phyloP scores from a whole-genome alignment of 2,888 invertebrate species.

The Melangyna quadrimaculata region DNA sequence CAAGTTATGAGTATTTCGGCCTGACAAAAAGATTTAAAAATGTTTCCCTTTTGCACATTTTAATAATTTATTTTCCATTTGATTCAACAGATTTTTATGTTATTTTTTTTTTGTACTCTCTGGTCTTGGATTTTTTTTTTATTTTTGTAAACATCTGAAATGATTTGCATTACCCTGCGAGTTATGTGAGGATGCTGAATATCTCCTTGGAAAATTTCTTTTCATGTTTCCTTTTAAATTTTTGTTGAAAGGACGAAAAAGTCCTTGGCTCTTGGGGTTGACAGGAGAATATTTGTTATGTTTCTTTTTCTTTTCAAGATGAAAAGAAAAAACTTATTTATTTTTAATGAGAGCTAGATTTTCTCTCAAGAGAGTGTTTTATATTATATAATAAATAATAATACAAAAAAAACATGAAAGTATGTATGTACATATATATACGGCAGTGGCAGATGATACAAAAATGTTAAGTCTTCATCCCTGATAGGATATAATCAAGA shows the following conservation, averaged over 20 bases:
- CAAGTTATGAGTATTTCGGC: neutral
- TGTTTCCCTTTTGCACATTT: conserved; percentile 59
- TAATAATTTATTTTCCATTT: conserved; percentile 68
- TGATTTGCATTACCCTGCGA: conserved; percentile 18
- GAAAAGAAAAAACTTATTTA: conserved; percentile 26
- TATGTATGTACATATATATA: neutral
- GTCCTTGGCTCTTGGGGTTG: conserved; percentile 45
- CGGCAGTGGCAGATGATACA: conserved; percentile 32
- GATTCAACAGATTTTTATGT: conserved; percentile 16
- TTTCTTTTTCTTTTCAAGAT: conserved; percentile 21
- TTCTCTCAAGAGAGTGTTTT: neutral
- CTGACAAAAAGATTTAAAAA: conserved; percentile 36
- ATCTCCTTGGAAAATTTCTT: conserved; percentile 56
- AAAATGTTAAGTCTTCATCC: conserved; percentile 14
- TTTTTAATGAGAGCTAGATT: conserved; percentile 59
- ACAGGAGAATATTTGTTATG: conserved; percentile 28
- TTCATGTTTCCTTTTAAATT: conserved; percentile 51
- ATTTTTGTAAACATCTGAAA: conserved; percentile 1
- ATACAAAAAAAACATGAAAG: neutral
- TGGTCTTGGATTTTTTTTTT: neutral
- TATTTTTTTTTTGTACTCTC: neutral
- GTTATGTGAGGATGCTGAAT: neutral
- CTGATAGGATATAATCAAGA: conserved; percentile 17
- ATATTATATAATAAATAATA: neutral
- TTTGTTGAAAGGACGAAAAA: conserved; percentile 40